phyloP scores from a whole-genome alignment of 2,888 invertebrate genomes.

The Chloromyia formosa region DNA sequence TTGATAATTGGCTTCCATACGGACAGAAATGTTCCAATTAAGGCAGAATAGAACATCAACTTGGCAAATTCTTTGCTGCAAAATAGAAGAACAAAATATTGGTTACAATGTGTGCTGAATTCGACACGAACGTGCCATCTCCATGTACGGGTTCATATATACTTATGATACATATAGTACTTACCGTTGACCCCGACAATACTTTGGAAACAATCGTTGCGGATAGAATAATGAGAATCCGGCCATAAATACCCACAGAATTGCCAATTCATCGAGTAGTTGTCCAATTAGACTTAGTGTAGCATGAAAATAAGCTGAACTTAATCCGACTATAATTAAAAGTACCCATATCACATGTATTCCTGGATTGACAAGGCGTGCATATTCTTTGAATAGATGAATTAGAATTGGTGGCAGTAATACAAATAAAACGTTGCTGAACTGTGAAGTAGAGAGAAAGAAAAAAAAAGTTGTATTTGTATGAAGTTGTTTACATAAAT shows the following conservation, averaged over 20 bases:
- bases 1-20: slow-evolving; percentile 82
- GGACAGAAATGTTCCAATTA: slow-evolving; percentile 74
- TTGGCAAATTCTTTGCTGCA: slow-evolving; percentile 71
- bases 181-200: slow-evolving; percentile 73
- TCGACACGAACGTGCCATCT: neutral
- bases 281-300: slow-evolving; percentile 84
- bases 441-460: slow-evolving; percentile 64
- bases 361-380: slow-evolving; percentile 76
- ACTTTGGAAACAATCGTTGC: slow-evolving; percentile 73
- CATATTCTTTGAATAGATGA: slow-evolving; percentile 80
- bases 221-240: slow-evolving; percentile 81
- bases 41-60: slow-evolving; percentile 68
- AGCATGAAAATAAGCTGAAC: slow-evolving; percentile 87
- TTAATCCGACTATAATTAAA: slow-evolving; percentile 79
- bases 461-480: slow-evolving; percentile 15
- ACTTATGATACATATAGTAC: slow-evolving; percentile 50
- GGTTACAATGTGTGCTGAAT: slow-evolving; percentile 43
- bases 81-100: slow-evolving; percentile 44
- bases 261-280: slow-evolving; percentile 81
- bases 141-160: no score
- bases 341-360: slow-evolving; percentile 85
- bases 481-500: slow-evolving; percentile 37
- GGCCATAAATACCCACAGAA: slow-evolving; percentile 83
- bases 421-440: slow-evolving; percentile 81
- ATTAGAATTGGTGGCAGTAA: slow-evolving; percentile 80